Conservation (phyloP, 1,140 invertebrate genomes). For the Brachionus plicatilis region DNA sequence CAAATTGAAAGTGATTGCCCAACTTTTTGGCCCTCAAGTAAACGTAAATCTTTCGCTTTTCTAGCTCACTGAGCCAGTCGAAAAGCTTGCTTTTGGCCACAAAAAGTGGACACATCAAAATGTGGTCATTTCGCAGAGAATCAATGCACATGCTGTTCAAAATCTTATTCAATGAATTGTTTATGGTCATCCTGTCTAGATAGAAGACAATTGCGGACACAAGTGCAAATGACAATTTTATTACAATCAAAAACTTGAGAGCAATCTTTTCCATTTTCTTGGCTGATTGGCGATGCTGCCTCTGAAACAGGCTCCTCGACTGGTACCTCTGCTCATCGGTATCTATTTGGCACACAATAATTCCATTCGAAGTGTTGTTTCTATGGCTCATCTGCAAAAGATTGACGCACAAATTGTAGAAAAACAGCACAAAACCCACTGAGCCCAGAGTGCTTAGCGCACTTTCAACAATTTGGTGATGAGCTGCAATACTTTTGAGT, state of each 20-base stretch:
- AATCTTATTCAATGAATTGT: neutral
- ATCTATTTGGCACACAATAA: conserved; percentile 8
- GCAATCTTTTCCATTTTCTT: neutral
- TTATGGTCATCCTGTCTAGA: neutral
- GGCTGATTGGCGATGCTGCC: neutral
- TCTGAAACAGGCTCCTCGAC: neutral
- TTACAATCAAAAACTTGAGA: neutral
- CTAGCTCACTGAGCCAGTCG: neutral
- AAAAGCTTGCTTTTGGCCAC: neutral
- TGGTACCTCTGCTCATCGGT: neutral
- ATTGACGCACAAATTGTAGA: neutral
- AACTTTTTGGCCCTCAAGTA: neutral
- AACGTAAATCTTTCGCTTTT: neutral
- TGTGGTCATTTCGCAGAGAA: neutral
- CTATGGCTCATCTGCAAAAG: neutral
- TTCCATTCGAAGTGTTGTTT: neutral
- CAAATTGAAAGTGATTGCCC: neutral
- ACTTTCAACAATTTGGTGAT: neutral
- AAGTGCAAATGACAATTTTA: neutral
- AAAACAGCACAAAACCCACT: neutral
- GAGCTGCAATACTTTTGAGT: neutral
- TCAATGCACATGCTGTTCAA: neutral
- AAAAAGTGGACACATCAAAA: neutral
- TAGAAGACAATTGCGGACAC: neutral
- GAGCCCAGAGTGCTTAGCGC: neutral